Evolutionary conservation across 2,888 invertebrate genomes (phyloP).

Genomic region (Perizoma flavofasciatum): DNA sequence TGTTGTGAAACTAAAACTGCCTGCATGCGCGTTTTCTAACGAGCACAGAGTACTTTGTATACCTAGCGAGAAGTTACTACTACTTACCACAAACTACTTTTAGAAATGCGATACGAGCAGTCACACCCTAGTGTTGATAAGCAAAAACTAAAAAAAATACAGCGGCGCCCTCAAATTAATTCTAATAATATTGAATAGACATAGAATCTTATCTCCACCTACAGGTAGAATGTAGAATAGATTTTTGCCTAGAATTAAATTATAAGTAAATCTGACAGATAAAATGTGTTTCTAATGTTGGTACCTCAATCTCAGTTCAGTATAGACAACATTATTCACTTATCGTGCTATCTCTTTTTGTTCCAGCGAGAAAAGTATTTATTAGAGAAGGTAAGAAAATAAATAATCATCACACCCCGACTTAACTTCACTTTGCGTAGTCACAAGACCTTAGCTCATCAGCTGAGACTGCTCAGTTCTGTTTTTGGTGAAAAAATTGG

Average conservation of each 20-base stretch:
- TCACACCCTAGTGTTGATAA: no score
- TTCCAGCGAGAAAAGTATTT: slow-evolving; percentile 60
- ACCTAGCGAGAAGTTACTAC: no score
- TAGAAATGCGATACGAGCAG: no score
- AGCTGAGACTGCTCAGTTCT: slow-evolving; percentile 74
- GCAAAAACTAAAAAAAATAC: no score
- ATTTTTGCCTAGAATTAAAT: not conserved
- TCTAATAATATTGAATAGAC: no score
- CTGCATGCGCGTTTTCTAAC: no score
- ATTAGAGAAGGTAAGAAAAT: slow-evolving; percentile 75
- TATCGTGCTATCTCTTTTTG: slow-evolving; percentile 61
- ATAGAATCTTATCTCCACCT: no score
- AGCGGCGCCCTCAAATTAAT: no score
- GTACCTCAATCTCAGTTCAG: slow-evolving; percentile 39
- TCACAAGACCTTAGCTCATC: slow-evolving; percentile 79
- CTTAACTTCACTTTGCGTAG: slow-evolving; percentile 69
- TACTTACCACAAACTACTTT: no score
- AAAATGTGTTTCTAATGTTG: slow-evolving; percentile 29
- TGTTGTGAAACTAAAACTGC: no score
- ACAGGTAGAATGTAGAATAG: no score
- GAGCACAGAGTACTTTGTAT: no score
- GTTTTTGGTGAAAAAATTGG: slow-evolving; percentile 56
- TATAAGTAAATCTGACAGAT: slow-evolving; percentile 7
- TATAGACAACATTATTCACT: slow-evolving; percentile 54
- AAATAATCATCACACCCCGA: slow-evolving; percentile 39